These are phyloP conservation scores for Hylia prasina DNA, from an alignment of 2,113 vertebrate genomes.

Conservation along the genomic window DNA sequence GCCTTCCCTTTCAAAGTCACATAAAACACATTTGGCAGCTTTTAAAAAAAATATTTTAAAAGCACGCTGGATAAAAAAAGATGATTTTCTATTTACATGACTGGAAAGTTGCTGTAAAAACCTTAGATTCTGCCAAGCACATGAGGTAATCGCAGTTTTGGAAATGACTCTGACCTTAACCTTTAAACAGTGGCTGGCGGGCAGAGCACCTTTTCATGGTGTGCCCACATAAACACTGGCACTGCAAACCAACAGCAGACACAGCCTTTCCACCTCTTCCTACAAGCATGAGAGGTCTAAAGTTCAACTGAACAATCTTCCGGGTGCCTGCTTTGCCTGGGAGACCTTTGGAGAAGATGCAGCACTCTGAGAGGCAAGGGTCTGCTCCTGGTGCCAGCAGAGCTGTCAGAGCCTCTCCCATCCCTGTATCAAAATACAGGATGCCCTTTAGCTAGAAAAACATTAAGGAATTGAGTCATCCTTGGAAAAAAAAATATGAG, in stretches of 20 bases:
- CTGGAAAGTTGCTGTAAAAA: conserved; percentile 56
- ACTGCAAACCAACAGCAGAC: not conserved
- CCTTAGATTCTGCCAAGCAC: not conserved
- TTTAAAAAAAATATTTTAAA: not conserved
- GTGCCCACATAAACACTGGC: not conserved
- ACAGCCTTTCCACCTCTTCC: not conserved
- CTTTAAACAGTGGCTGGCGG: not conserved
- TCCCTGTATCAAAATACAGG: conserved; percentile 17
- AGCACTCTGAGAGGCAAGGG: not conserved
- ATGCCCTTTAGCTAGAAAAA: conserved; percentile 61
- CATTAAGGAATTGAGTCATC: conserved; percentile 35
- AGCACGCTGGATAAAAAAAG: not conserved
- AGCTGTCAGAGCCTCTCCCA: not conserved
- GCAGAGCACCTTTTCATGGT: conserved; percentile 9
- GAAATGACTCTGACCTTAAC: conserved; percentile 23
- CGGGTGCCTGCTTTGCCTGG: not conserved
- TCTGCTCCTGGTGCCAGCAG: not conserved
- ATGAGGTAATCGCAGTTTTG: conserved; percentile 37
- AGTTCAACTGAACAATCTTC: not conserved
- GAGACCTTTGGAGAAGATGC: not conserved
- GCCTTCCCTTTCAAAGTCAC: not conserved
- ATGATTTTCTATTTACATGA: conserved; percentile 13
- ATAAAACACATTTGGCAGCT: conserved; percentile 9
- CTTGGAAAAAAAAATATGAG: not conserved
- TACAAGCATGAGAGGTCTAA: not conserved